Conservation (phyloP, 1,140 invertebrate species). For the Teleogryllus occipitalis region DNA sequence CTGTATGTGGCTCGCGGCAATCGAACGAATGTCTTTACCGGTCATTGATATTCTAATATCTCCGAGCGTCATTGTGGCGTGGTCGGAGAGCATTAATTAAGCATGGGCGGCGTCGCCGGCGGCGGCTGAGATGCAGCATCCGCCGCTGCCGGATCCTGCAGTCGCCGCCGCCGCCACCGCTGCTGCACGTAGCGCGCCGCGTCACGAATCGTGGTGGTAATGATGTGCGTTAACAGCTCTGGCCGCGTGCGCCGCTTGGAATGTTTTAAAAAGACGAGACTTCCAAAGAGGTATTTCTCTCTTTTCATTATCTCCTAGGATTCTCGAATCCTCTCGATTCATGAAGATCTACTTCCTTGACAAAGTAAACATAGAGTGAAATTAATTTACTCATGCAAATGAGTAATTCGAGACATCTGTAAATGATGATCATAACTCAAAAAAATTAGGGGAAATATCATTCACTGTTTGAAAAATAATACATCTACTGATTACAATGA, state of each 20-base stretch:
- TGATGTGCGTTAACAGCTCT: not conserved
- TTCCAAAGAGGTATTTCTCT: no score
- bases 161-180: not conserved
- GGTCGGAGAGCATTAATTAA: not conserved
- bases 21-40: not conserved
- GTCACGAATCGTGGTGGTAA: not conserved
- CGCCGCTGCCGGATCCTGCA: not conserved
- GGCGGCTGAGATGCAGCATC: not conserved
- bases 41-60: slow-evolving; percentile 5
- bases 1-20: no score
- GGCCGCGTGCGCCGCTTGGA: not conserved
- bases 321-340: no score
- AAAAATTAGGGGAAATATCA: no score
- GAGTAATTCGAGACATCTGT: no score
- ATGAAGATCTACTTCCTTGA: no score
- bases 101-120: not conserved
- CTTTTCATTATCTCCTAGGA: no score
- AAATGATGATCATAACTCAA: no score
- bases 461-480: no score
- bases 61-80: not conserved
- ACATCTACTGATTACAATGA: no score
- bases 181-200: not conserved
- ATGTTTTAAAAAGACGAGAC: not conserved
- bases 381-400: no score
- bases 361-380: no score